phyloP scores from a whole-genome alignment of 2,888 invertebrate genomes.

The Zootermopsis nevadensis region DNA sequence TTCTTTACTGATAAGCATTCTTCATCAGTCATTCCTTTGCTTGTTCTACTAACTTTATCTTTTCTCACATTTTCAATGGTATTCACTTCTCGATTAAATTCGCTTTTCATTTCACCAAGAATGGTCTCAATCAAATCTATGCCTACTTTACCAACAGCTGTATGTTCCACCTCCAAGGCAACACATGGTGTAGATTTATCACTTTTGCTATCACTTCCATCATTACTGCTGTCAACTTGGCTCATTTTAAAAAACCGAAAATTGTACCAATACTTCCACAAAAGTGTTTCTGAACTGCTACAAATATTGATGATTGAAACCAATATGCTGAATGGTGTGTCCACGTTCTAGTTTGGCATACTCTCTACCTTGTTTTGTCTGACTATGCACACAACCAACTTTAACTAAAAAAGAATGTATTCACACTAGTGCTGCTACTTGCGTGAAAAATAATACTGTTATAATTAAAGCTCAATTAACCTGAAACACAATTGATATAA shows the following conservation, averaged over 20 bases:
- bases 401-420: not conserved
- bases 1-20: slow-evolving; percentile 7
- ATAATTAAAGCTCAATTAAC: not conserved
- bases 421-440: not conserved
- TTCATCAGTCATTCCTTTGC: not conserved
- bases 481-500: not conserved
- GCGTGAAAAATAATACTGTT: not conserved
- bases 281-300: too few relatives aligned
- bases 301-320: too few relatives aligned
- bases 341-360: too few relatives aligned
- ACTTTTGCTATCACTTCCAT: not conserved
- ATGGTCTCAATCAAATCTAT: slow-evolving; percentile 53
- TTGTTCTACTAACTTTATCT: not conserved
- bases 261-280: not conserved
- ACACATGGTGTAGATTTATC: not conserved
- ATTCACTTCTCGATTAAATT: slow-evolving; percentile 52
- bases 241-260: slow-evolving; percentile 19
- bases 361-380: too few relatives aligned
- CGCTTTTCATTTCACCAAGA: slow-evolving; percentile 55
- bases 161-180: not conserved
- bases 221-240: slow-evolving; percentile 4
- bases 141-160: slow-evolving; percentile 44
- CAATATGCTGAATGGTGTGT: too few relatives aligned
- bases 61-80: slow-evolving; percentile 22
- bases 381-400: not conserved